Evolutionary conservation across 64 coral and sea anemone species (phyloP).

Genomic region (Porites lutea): DNA sequence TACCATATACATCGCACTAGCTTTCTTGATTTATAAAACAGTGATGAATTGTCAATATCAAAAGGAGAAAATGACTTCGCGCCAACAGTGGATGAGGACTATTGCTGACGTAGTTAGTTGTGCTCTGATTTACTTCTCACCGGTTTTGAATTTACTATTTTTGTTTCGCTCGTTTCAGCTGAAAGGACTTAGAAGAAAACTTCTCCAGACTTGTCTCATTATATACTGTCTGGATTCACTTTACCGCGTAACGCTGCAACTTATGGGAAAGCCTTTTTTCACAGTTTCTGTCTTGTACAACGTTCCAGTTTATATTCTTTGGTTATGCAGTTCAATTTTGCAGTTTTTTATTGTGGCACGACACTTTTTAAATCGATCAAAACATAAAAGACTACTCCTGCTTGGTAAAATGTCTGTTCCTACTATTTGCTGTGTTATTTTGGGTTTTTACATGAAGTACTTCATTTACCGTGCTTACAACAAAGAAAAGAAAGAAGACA

Average conservation of each 20-base stretch:
- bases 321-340: background rate
- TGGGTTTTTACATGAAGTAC: background rate
- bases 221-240: background rate
- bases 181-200: background rate
- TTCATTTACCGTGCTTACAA: background rate
- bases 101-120: background rate
- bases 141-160: background rate
- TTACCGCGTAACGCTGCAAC: background rate
- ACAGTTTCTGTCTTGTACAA: background rate
- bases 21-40: background rate
- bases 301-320: background rate
- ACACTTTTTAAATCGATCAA: background rate
- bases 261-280: background rate
- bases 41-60: background rate
- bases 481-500: background rate
- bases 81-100: background rate
- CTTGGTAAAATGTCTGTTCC: background rate
- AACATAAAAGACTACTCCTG: background rate
- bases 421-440: background rate
- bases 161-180: conserved; percentile 1
- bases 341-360: background rate
- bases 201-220: background rate
- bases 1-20: background rate
- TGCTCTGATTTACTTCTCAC: background rate
- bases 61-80: background rate